Evolutionary conservation across 2,113 vertebrate genomes (phyloP).

Genomic region (Cavia porcellus): DNA sequence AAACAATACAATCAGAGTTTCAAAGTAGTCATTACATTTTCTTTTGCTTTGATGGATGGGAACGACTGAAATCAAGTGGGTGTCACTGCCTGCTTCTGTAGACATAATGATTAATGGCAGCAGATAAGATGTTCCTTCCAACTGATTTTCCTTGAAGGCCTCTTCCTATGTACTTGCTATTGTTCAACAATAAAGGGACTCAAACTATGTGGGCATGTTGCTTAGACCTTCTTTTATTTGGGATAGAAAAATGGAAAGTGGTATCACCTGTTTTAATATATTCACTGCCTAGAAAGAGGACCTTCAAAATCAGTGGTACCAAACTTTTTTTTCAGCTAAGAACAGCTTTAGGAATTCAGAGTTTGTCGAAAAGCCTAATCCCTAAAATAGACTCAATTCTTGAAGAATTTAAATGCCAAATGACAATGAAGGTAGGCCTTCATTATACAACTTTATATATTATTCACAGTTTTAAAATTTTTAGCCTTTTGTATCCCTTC

Average conservation of each 20-base stretch:
- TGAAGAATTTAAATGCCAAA: slow-evolving; percentile 84
- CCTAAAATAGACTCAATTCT: slow-evolving; percentile 84
- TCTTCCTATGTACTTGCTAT: slow-evolving; percentile 82
- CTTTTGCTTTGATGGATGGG: slow-evolving; percentile 69
- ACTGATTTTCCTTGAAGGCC: slow-evolving; percentile 83
- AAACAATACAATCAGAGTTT: slow-evolving; percentile 65
- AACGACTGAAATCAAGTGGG: slow-evolving; percentile 71
- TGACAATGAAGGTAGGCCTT: slow-evolving; percentile 85
- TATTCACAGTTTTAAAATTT: slow-evolving; percentile 79
- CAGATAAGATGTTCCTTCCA: slow-evolving; percentile 73
- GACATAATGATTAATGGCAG: slow-evolving; percentile 65
- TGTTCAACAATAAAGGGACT: slow-evolving; percentile 76
- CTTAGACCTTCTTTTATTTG: slow-evolving; percentile 68
- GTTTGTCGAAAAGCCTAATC: slow-evolving; percentile 81
- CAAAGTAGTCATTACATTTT: slow-evolving; percentile 73
- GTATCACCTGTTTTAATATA: slow-evolving; percentile 72
- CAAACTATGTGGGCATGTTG: slow-evolving; percentile 65
- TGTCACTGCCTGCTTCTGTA: slow-evolving; percentile 73
- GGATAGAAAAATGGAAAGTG: slow-evolving; percentile 75
- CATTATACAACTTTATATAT: slow-evolving; percentile 83
- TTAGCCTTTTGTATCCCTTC: slow-evolving; percentile 82
- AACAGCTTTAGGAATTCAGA: slow-evolving; percentile 84
- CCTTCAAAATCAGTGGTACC: slow-evolving; percentile 85
- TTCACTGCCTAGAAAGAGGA: slow-evolving; percentile 84
- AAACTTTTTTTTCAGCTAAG: slow-evolving; percentile 84